A percentile compares a stretch with the other conserved stretches of the same genome.
phyloP scores from a whole-genome alignment of 2,113 vertebrate genomes.

The Stictonetta naevosa region DNA sequence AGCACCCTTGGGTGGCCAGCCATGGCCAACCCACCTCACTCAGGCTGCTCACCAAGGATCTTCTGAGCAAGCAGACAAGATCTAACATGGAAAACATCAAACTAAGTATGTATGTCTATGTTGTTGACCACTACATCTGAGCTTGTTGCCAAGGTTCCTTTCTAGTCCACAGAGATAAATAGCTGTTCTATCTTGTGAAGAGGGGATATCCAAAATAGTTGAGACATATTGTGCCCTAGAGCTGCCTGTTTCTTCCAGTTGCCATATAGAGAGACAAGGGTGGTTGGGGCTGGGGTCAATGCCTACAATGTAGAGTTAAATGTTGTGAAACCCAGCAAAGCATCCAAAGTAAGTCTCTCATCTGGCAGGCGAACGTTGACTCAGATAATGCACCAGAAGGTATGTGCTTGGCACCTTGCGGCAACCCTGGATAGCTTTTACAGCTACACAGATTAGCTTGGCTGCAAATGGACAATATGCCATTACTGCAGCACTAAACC shows the following conservation, averaged over 20 bases:
- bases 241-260: background rate
- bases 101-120: accelerated
- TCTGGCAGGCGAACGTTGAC: background rate
- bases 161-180: background rate
- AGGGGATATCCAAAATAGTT: background rate
- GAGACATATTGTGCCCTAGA: background rate
- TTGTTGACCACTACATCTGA: background rate
- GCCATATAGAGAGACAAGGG: background rate
- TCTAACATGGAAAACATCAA: background rate
- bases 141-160: background rate
- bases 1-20: background rate
- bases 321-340: background rate
- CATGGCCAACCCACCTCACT: background rate
- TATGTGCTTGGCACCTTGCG: background rate
- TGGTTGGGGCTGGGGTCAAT: background rate
- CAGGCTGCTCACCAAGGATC: background rate
- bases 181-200: background rate
- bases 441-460: background rate
- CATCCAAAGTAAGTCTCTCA: background rate
- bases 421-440: background rate
- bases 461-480: background rate
- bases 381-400: background rate
- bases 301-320: background rate
- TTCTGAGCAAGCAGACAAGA: background rate
- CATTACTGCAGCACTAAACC: background rate